Conservation (phyloP, 2,797 vertebrate genomes). For the Crenichthys baileyi region DNA sequence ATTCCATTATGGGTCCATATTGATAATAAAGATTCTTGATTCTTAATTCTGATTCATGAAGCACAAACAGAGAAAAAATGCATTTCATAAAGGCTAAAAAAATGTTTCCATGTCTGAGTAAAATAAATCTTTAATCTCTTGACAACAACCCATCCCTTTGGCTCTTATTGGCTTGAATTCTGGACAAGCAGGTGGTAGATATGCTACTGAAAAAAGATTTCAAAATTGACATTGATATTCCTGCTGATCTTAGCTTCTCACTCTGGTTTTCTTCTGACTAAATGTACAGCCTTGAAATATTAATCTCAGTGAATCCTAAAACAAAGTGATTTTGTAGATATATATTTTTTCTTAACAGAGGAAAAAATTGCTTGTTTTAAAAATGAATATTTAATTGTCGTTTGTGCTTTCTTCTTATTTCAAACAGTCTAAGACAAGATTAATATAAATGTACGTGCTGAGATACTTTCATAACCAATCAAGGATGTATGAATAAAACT, state of each 20-base stretch:
- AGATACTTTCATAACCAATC: background rate
- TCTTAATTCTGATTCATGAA: too few relatives aligned
- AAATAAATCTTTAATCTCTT: background rate
- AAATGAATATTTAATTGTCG: background rate
- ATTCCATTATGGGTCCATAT: too few relatives aligned
- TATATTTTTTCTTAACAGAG: background rate
- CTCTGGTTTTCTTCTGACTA: constrained; percentile 7
- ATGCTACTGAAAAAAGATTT: background rate
- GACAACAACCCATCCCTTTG: background rate
- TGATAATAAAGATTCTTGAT: too few relatives aligned
- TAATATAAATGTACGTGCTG: background rate
- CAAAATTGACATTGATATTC: background rate
- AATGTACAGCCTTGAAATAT: background rate
- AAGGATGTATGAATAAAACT: background rate
- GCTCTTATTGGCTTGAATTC: background rate
- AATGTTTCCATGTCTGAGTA: background rate
- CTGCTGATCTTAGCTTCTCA: background rate
- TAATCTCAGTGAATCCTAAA: background rate
- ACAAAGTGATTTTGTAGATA: background rate
- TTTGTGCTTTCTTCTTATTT: background rate
- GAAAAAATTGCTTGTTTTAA: background rate
- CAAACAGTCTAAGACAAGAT: background rate
- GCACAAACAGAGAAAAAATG: background rate
- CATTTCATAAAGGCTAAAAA: background rate
- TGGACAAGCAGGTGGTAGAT: background rate